Percentiles rank a stretch among this genome's conserved stretches.
These are phyloP conservation scores for Lypha dubia DNA, from an alignment of 2,888 invertebrate species.

Conservation along the genomic window DNA sequence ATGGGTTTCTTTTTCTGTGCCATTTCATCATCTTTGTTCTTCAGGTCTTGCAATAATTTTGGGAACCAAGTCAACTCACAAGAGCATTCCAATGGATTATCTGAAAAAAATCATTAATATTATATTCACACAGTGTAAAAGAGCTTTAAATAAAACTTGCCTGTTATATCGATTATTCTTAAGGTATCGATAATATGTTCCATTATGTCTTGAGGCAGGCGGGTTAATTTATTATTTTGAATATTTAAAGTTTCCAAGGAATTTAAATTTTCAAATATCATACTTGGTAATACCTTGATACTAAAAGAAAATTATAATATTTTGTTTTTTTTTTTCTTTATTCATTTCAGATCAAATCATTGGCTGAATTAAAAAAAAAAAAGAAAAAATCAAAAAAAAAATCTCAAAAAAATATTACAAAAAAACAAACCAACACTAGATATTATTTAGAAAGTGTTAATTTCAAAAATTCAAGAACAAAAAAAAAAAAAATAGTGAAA, in stretches of 20 bases:
- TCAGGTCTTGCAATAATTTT: conserved; percentile 90
- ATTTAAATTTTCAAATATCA: conserved; percentile 94
- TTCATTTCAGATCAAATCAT: conserved; percentile 11
- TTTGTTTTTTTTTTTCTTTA: conserved; percentile 43
- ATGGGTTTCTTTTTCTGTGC: conserved; percentile 93
- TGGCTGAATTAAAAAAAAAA: conserved; percentile 27
- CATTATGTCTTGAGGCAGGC: conserved; percentile 94
- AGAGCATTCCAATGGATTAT: conserved; percentile 94
- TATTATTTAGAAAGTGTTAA: not conserved
- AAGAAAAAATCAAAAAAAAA: too few relatives aligned
- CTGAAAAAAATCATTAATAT: conserved; percentile 84
- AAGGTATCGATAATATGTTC: conserved; percentile 94
- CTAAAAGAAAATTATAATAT: conserved; percentile 83
- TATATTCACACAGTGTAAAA: not conserved
- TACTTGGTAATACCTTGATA: conserved; percentile 91
- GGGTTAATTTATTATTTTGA: conserved; percentile 93
- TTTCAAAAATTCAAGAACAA: not conserved
- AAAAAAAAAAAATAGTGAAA: not conserved
- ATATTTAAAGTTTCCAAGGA: conserved; percentile 94
- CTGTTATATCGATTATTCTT: conserved; percentile 94
- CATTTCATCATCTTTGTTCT: conserved; percentile 93
- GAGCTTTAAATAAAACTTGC: conserved; percentile 84
- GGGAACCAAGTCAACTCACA: conserved; percentile 95
- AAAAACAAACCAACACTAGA: not conserved
- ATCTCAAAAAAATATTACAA: too few relatives aligned